Evolutionary conservation across 2,888 invertebrate species (phyloP).

Genomic region (Anoncus sp.): DNA sequence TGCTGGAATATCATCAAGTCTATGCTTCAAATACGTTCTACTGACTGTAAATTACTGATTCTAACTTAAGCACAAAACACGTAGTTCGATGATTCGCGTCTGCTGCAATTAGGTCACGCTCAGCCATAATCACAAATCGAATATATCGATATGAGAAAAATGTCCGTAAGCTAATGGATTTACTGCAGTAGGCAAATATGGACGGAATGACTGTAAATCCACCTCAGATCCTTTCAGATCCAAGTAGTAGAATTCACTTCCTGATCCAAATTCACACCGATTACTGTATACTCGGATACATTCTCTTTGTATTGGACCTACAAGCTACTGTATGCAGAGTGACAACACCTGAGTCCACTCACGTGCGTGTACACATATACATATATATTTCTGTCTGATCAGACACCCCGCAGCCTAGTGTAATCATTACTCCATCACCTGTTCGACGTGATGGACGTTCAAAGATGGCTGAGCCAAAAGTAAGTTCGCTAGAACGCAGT

Average conservation of each 20-base stretch:
- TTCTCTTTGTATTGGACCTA: not conserved
- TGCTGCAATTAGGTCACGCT: too few species aligned
- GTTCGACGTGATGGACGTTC: slow-evolving; percentile 55
- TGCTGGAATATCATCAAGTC: too few species aligned
- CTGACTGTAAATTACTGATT: too few species aligned
- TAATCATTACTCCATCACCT: slow-evolving; percentile 49
- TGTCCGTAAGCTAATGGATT: too few species aligned
- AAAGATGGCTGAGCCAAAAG: slow-evolving; percentile 21
- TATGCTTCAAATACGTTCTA: too few species aligned
- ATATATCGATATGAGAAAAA: too few species aligned
- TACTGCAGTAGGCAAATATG: too few species aligned
- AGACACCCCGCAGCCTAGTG: slow-evolving; percentile 13
- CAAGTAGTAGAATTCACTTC: too few species aligned
- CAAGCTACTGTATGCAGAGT: not conserved
- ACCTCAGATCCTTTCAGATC: not conserved
- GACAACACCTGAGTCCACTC: slow-evolving; percentile 26
- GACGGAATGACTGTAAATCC: too few species aligned
- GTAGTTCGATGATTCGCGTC: too few species aligned
- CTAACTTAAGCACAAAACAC: too few species aligned
- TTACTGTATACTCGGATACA: not conserved
- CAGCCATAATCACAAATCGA: too few species aligned
- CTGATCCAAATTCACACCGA: not conserved
- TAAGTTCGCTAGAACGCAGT: slow-evolving; percentile 27
- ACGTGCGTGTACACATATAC: slow-evolving; percentile 32
- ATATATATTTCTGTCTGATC: slow-evolving; percentile 7